Conservation (phyloP, 2,888 invertebrate genomes). For the Mythimna pallens region DNA sequence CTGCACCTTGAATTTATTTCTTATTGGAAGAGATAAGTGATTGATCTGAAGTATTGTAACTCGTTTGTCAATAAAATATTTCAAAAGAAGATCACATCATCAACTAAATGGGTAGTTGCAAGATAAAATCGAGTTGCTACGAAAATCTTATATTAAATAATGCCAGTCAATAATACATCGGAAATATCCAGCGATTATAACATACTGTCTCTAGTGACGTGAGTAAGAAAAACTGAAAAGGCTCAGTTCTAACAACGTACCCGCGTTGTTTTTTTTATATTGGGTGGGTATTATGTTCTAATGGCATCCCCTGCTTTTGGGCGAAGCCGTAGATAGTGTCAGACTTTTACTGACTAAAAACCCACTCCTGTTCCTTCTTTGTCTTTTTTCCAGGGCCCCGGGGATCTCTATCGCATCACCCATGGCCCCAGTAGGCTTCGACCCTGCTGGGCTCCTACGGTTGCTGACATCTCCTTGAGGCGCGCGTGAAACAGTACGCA, state of each 20-base stretch:
- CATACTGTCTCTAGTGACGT: not conserved
- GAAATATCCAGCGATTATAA: slow-evolving; percentile 50
- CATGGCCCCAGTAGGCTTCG: too few relatives aligned
- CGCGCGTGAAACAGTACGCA: too few relatives aligned
- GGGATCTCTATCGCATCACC: too few relatives aligned
- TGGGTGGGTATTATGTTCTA: too few relatives aligned
- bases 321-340: too few relatives aligned
- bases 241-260: not conserved
- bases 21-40: slow-evolving; percentile 13
- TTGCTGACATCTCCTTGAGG: too few relatives aligned
- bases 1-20: not conserved
- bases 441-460: too few relatives aligned
- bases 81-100: not conserved
- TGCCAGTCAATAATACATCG: slow-evolving; percentile 27
- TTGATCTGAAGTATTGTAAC: not conserved
- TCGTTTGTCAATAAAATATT: not conserved
- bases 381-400: too few relatives aligned
- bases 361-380: too few relatives aligned
- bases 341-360: too few relatives aligned
- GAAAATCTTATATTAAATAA: slow-evolving; percentile 4
- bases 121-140: slow-evolving; percentile 3
- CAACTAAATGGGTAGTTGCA: slow-evolving; percentile 14
- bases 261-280: too few relatives aligned
- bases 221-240: not conserved
- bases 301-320: too few relatives aligned